These are phyloP conservation scores for Lepus europaeus DNA, from an alignment of 2,113 vertebrate genomes.

Conservation along the genomic window DNA sequence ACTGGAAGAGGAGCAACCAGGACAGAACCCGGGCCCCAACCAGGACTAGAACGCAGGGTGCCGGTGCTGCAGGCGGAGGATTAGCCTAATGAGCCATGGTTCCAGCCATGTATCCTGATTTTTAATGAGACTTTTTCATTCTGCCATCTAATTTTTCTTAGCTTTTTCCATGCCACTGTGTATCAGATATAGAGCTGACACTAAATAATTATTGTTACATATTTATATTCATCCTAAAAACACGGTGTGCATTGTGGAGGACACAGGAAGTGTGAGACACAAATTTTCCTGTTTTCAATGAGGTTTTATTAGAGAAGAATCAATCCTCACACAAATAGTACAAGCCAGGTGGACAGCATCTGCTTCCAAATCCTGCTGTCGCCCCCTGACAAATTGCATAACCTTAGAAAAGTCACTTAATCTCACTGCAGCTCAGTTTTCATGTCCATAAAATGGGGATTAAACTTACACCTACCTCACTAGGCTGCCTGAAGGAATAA, in stretches of 20 bases:
- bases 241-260: not conserved
- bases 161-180: not conserved
- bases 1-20: too few species aligned
- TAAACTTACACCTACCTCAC: not conserved
- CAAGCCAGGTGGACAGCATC: not conserved
- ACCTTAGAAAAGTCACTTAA: not conserved
- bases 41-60: too few species aligned
- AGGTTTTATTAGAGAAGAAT: constrained; percentile 18
- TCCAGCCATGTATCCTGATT: too few species aligned
- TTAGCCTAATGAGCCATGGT: too few species aligned
- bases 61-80: too few species aligned
- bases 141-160: not conserved
- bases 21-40: too few species aligned
- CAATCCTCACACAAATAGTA: not conserved
- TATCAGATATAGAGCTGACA: not conserved
- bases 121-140: not conserved
- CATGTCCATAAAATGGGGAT: not conserved
- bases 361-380: not conserved
- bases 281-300: constrained; percentile 2
- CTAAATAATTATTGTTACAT: not conserved
- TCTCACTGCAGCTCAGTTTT: constrained; percentile 40
- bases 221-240: not conserved
- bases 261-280: not conserved
- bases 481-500: not conserved
- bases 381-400: not conserved